Percentiles rank a stretch among this genome's conserved stretches.
Evolutionary conservation across 2,113 vertebrate genomes (phyloP).

Genomic region (Thinocorus orbignyianus): DNA sequence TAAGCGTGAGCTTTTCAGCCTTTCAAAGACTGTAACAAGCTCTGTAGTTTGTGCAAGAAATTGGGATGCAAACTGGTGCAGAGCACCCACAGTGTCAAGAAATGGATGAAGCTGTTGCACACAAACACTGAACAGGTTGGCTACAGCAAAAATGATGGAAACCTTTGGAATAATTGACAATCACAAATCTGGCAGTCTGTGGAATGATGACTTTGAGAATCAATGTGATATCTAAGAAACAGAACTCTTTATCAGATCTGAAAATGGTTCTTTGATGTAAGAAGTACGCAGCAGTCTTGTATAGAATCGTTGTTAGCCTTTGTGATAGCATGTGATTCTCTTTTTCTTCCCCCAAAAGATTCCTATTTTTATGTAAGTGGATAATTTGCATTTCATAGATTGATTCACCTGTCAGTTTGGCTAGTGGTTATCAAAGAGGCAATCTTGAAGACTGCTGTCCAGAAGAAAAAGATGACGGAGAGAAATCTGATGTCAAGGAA

Average conservation of each 20-base stretch:
- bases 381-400: constrained; percentile 48
- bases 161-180: neutral
- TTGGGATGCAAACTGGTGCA: neutral
- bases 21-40: neutral
- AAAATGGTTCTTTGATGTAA: neutral
- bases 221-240: neutral
- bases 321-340: neutral
- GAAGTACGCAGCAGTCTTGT: neutral
- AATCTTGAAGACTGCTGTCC: neutral
- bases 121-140: neutral
- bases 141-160: neutral
- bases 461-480: neutral
- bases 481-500: neutral
- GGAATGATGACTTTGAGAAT: neutral
- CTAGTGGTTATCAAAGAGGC: constrained; percentile 1
- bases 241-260: neutral
- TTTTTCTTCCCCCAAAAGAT: neutral
- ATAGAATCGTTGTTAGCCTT: neutral
- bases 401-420: constrained; percentile 13
- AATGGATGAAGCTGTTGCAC: neutral
- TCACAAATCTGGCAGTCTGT: neutral
- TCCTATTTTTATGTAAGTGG: neutral
- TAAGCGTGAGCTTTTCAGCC: neutral
- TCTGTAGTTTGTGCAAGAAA: neutral
- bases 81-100: neutral